These are phyloP conservation scores for Trematomus loennbergii DNA, from an alignment of 2,113 vertebrate species.

Conservation along the genomic window DNA sequence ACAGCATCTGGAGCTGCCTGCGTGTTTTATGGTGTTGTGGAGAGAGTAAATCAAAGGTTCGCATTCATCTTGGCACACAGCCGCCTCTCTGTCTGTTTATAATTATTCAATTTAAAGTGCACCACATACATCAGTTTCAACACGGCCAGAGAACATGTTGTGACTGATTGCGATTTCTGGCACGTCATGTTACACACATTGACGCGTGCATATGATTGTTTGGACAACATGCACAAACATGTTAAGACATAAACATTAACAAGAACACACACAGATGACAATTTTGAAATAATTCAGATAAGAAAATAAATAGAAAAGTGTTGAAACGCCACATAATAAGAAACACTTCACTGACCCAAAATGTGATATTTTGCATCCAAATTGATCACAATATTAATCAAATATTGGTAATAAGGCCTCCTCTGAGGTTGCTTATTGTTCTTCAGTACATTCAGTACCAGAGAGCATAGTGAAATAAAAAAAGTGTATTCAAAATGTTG, in stretches of 20 bases:
- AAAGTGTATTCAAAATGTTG: not conserved
- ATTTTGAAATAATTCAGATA: not conserved
- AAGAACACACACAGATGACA: not conserved
- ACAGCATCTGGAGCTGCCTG: conserved; percentile 55
- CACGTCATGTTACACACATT: not conserved
- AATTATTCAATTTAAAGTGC: conserved; percentile 27
- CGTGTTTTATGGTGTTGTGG: conserved; percentile 52
- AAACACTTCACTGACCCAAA: conserved; percentile 11
- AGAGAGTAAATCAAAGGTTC: conserved; percentile 60
- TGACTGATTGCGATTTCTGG: conserved; percentile 19
- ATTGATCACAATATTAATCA: not conserved
- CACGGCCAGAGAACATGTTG: conserved; percentile 17
- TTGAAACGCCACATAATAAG: not conserved
- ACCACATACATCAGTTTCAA: conserved; percentile 17
- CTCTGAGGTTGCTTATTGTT: not conserved
- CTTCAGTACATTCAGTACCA: conserved; percentile 6
- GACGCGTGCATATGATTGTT: conserved; percentile 1
- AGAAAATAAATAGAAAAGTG: not conserved
- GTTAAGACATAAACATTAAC: not conserved
- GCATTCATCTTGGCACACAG: conserved; percentile 39
- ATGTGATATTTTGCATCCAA: conserved; percentile 12
- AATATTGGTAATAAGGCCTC: not conserved
- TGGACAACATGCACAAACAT: not conserved
- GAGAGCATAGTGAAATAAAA: not conserved
- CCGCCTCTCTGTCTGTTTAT: conserved; percentile 39